Base-by-base conservation (phyloP, 2,113 vertebrate genomes). In the Seriola quinqueradiata region DNA sequence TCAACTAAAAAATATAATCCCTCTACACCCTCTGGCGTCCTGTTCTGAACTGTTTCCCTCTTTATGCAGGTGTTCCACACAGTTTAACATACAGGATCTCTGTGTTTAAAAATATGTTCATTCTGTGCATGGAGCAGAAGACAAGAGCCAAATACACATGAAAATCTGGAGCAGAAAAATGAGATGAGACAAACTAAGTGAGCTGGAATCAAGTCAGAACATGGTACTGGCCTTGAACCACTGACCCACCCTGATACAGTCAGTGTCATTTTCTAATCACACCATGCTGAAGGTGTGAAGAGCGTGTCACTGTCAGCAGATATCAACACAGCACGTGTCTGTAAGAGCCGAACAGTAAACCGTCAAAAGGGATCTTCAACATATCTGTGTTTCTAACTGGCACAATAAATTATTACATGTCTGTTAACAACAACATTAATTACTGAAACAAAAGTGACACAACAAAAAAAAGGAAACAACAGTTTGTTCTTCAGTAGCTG, bases 211-310 rank as follows among this genome's bases (percentile, higher is more conserved):
- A 34, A 72, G 34, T 46, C 0, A 36, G n/a, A 28, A 78, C 36
- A 55, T 54, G 65, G 28, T n/a, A 78, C 61, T 68, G 64, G 64
- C 71, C 69, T 23, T 74, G 75, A 87, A 79, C 76, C 55, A 58
- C 77, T 63, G 77, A 81, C 58, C 23, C 34, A 25, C 17, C 14
- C 34, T 14, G 48, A 71, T 36, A 28, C 79, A 46, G 83, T 74
- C 46, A 28, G 48, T 65, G 77, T 79, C 70, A 42, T 77, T 82
- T 77, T 61, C 50, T 50, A 5, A 23, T 81, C 65, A 79, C 86
- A 70, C 72, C 74, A 65, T 68, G 28, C 3, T n/a, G 8, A 74
- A 80, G 25, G 79, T 89, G 84, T 83, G 84, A 89, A 82, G 77
- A 52, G 82, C 74, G 46, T 68, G 63, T 75, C 75, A 75, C 34